Percentiles rank a stretch among this genome's conserved stretches.
Evolutionary conservation across 2,888 invertebrate species (phyloP).

Genomic region (Yponomeuta sedellus): DNA sequence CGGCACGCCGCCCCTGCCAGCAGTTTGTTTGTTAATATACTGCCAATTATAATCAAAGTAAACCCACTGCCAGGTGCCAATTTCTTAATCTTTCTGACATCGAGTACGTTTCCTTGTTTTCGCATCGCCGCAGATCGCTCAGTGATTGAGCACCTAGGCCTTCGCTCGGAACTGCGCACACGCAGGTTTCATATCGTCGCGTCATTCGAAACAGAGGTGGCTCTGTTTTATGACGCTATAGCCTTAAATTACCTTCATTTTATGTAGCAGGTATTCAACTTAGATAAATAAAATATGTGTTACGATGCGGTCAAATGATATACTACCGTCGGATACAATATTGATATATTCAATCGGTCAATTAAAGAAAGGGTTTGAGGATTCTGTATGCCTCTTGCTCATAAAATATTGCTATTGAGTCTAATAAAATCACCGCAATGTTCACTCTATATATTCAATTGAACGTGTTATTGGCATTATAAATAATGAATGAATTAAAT

Average conservation of each 20-base stretch:
- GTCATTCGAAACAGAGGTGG: not conserved
- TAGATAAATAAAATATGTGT: no score
- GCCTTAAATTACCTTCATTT: not conserved
- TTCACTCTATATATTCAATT: no score
- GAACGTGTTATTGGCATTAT: no score
- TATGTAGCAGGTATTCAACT: not conserved
- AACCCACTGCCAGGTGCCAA: conserved; percentile 52
- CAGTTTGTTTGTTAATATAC: conserved; percentile 70
- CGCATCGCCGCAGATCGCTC: conserved; percentile 28
- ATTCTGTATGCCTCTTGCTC: no score
- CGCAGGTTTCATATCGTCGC: not conserved
- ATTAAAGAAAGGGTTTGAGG: no score
- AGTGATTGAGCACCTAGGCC: not conserved
- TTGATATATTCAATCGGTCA: no score
- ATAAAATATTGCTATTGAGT: no score
- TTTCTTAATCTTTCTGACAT: conserved; percentile 59
- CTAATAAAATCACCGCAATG: no score
- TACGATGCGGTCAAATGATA: no score
- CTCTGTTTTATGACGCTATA: not conserved
- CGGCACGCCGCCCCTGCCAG: conserved; percentile 61
- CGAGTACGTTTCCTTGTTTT: conserved; percentile 37
- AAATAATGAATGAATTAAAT: no score
- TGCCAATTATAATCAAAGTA: conserved; percentile 64
- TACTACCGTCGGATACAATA: no score
- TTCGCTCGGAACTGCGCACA: not conserved